Evolutionary conservation across 2,888 invertebrate species (phyloP).

Genomic region (Acanthococcus lagerstroemiae): DNA sequence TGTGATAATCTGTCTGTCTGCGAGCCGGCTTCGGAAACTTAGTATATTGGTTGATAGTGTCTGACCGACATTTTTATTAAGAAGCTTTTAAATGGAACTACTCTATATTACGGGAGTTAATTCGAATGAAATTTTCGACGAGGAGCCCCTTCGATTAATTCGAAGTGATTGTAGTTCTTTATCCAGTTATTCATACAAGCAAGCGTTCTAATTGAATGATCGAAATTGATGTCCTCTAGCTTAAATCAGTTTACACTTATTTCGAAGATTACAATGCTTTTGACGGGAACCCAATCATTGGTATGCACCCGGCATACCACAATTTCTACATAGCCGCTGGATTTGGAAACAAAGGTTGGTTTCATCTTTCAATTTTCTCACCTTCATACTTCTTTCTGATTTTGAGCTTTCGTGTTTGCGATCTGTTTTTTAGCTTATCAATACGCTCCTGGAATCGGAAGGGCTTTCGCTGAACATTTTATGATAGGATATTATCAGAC

Average conservation of each 20-base stretch:
- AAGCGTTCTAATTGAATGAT: too few species aligned
- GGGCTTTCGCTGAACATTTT: constrained; percentile 75
- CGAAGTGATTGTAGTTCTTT: too few species aligned
- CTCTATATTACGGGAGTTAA: not conserved
- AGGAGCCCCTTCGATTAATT: too few species aligned
- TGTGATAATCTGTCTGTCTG: too few species aligned
- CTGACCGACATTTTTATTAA: not conserved
- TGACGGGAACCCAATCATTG: constrained; percentile 86
- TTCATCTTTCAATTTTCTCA: too few species aligned
- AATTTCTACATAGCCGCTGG: constrained; percentile 84
- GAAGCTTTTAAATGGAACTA: not conserved
- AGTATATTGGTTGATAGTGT: too few species aligned
- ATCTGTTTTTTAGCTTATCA: constrained; percentile 56
- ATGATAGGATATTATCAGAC: constrained; percentile 63
- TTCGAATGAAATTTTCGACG: too few species aligned
- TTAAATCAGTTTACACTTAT: constrained; percentile 70
- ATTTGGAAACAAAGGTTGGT: too few species aligned
- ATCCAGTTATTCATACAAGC: too few species aligned
- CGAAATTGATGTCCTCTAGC: constrained; percentile 44
- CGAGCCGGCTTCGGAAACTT: too few species aligned
- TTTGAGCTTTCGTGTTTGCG: too few species aligned
- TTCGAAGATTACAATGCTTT: constrained; percentile 82
- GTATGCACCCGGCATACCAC: constrained; percentile 69
- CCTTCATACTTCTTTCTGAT: too few species aligned
- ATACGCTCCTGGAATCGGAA: constrained; percentile 86